Evolutionary conservation across 2,888 invertebrate genomes (phyloP), one percentile per base, ranked within the genome.

Genomic region (Selenia dentaria): DNA sequence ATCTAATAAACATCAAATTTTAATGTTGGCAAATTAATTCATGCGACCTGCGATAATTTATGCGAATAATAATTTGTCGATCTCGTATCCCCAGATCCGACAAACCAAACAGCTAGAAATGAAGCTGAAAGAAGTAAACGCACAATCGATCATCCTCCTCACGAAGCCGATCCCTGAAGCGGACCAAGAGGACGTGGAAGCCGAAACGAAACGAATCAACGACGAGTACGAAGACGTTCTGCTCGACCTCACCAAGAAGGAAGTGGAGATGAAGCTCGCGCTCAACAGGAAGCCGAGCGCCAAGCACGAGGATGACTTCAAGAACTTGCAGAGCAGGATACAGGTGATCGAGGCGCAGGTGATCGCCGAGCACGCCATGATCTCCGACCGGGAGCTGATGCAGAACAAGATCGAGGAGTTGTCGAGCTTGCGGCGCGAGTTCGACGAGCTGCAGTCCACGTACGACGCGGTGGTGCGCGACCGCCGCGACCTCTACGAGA

Each of bases 401-500:
- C 83, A 52, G 67, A 60, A 0, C 87, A 88, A 57, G 83, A 92
- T 25, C 63, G 91, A 88, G 1, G 78, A 92, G 35, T 74, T 92
- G 14, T 13, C 22, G 72, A 82, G 12, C 79, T 91, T 92, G 90
- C 65, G 73, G n/a, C 60, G 50, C 2, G 63, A 80, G 49, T 79
- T 93, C 52, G 59, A 66, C 34, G 72, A 76, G 39, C 65, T 93
- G 52, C 79, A 75, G 62, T 12, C 54, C 2, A 72, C 77, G 25
- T 88, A 89, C 54, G 86, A 90, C 50, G 83, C 80, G 36, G 91
- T 91, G 2, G 91, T 91, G 36, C 56, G 62, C 6, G 82, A 88
- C 25, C 89, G 91, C 1, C 33, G 91, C 14, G 88, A 90, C n/a
- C 66, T 81, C 31, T 79, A 83, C 54, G 79, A 76, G 31, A 8